Evolutionary conservation across 2,888 invertebrate genomes (phyloP).

Genomic region (Stenodera caucasica): DNA sequence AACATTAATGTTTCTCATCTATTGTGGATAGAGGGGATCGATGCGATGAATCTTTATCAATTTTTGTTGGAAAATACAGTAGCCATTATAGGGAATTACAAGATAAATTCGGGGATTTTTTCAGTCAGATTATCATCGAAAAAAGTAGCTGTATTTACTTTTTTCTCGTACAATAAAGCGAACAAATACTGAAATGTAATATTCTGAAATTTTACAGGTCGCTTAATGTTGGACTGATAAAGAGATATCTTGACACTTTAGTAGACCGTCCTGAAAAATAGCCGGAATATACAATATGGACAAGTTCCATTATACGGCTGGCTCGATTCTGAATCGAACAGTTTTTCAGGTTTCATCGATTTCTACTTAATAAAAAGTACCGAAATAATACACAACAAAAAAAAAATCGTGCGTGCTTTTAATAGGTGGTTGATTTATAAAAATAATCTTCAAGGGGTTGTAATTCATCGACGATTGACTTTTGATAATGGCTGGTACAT

Average conservation of each 20-base stretch:
- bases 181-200: too few relatives aligned
- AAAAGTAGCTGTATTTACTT: not conserved
- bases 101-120: not conserved
- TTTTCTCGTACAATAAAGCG: not conserved
- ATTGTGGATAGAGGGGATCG: not conserved
- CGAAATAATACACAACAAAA: too few relatives aligned
- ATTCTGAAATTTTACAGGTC: not conserved
- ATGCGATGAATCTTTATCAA: not conserved
- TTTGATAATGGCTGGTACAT: too few relatives aligned
- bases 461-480: too few relatives aligned
- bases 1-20: too few relatives aligned
- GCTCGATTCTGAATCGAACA: too few relatives aligned
- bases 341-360: too few relatives aligned
- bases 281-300: not conserved
- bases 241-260: not conserved
- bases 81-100: not conserved
- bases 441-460: too few relatives aligned
- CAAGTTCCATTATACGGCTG: not conserved
- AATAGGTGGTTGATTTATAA: not conserved
- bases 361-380: too few relatives aligned
- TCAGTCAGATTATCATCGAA: not conserved
- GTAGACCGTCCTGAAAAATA: not conserved
- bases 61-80: not conserved
- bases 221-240: not conserved
- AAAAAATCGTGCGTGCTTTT: not conserved